Base-by-base conservation (phyloP, 2,797 vertebrate genomes). In the Squalus acanthias region DNA sequence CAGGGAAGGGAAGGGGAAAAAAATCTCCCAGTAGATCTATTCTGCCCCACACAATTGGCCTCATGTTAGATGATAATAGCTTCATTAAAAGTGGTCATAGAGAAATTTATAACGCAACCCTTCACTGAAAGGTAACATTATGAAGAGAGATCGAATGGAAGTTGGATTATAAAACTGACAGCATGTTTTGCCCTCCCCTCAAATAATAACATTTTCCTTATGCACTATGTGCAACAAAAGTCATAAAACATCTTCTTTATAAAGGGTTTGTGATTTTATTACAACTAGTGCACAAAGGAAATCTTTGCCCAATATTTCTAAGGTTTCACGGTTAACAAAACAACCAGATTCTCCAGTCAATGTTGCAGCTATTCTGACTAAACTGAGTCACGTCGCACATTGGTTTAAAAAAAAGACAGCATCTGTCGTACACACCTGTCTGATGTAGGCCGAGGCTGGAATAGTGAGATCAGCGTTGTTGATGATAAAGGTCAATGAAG, bases 401-500 rank as follows among this genome's bases (percentile, higher is more conserved):
- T 46, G 15, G 76, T 17, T 82, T 72, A 82, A n/a, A n/a, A n/a
- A 82, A 70, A 22, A 70, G 15, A 57, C 39, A 50, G 50, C 50
- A 63, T 12, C 3, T 29, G 53, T 63, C 20, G 3, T 39, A 92
- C 89, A n/a, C 8, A 98, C 97, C 97, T 97, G 79, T 65, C 95
- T 97, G 95, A 97, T 96, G n/a, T 97, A 98, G 72, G 97, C 97
- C 96, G 97, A 97, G 46, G 97, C 96, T 39, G 97, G 97, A 96
- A 98, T 0, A 33, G 97, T 97, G 96, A 98, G 97, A 87, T 96
- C 3, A 0, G 97, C 1, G 96, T 97, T 97, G 0, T 97, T 97
- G 87, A 98, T 96, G 76, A 96, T 97, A 96, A 98, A 98, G 65
- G 97, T 97, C 96, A 98, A 67, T 0, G 97, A 97, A 60, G 97